A percentile compares a stretch with the other conserved stretches of the same genome.
Evolutionary conservation across 2,797 vertebrate species (phyloP).

Genomic region (Dendrocincla tyrannina): DNA sequence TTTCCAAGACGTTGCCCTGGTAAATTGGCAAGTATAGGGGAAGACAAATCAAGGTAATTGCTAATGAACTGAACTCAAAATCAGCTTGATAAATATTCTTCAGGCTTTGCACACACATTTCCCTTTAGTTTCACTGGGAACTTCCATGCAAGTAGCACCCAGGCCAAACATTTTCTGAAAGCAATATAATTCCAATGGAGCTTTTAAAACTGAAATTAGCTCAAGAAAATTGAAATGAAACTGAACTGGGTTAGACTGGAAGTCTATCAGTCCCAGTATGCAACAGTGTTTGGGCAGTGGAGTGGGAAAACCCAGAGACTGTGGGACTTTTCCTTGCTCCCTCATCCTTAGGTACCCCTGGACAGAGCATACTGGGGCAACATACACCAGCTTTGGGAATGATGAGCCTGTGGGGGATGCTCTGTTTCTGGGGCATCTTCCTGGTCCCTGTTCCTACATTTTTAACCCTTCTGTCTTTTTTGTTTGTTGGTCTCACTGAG

Average conservation of each 20-base stretch:
- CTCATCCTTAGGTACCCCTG: neutral
- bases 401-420: neutral
- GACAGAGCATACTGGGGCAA: neutral
- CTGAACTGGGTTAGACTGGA: neutral
- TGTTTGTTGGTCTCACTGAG: neutral
- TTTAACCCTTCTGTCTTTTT: neutral
- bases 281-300: neutral
- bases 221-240: neutral
- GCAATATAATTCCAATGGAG: neutral
- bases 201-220: slow-evolving; percentile 6
- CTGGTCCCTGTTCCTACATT: neutral
- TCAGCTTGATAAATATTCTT: slow-evolving; percentile 24
- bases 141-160: neutral
- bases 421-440: neutral
- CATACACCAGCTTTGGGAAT: neutral
- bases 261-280: neutral
- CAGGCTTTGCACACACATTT: neutral
- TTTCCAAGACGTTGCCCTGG: slow-evolving; percentile 42
- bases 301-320: neutral
- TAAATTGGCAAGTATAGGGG: slow-evolving; percentile 25
- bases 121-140: neutral
- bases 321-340: neutral
- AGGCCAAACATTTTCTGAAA: neutral
- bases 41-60: slow-evolving; percentile 48
- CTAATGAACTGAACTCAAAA: slow-evolving; percentile 41